phyloP scores from a whole-genome alignment of 2,888 invertebrate genomes.

The Lasioglossum lativentre region DNA sequence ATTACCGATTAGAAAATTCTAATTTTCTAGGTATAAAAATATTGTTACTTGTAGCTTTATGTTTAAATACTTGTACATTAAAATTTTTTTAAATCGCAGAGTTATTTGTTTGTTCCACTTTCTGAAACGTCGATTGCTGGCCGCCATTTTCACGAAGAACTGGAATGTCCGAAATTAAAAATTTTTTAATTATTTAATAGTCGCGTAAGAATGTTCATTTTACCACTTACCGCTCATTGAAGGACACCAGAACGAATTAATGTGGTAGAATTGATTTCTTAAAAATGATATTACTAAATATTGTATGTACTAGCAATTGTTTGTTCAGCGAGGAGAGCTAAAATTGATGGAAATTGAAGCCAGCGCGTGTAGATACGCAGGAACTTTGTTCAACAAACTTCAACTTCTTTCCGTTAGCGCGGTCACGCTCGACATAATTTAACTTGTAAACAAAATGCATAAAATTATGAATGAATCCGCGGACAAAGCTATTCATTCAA shows the following conservation, averaged over 20 bases:
- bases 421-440: not conserved
- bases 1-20: not conserved
- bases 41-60: too few species aligned
- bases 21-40: not conserved
- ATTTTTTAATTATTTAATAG: too few species aligned
- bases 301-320: not conserved
- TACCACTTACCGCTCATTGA: too few species aligned
- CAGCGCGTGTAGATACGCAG: not conserved
- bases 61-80: too few species aligned
- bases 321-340: not conserved
- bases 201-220: too few species aligned
- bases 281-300: not conserved
- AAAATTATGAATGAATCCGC: conserved; percentile 15
- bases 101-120: too few species aligned
- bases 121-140: too few species aligned
- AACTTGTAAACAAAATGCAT: conserved; percentile 4
- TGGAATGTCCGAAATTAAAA: too few species aligned
- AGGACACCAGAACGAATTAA: not conserved
- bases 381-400: not conserved
- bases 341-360: not conserved
- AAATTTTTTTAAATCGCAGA: too few species aligned
- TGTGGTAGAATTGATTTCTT: not conserved
- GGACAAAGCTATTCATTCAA: conserved; percentile 8
- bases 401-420: not conserved
- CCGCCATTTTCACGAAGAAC: too few species aligned